A percentile compares a stretch with the other conserved stretches of the same genome.
Evolutionary conservation across 2,113 vertebrate genomes (phyloP).

Genomic region (Gymnocephalus cernua): DNA sequence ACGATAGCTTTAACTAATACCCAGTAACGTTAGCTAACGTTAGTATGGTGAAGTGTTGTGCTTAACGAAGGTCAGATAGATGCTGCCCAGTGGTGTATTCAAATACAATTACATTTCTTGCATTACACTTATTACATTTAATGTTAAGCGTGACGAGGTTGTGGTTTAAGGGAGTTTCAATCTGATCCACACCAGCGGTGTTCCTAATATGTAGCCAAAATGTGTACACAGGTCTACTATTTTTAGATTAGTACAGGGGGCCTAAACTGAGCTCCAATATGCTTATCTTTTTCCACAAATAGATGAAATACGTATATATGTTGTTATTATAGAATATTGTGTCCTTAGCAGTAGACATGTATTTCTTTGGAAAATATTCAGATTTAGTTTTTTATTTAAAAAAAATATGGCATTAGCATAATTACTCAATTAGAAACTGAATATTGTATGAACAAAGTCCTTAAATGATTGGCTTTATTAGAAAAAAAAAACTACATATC

Average conservation of each 20-base stretch:
- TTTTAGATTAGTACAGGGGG: constrained; percentile 71
- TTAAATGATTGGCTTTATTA: neutral
- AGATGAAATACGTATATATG: constrained; percentile 24
- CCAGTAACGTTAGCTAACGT: neutral
- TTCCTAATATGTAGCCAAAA: constrained; percentile 68
- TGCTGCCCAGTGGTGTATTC: neutral
- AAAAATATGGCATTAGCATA: neutral
- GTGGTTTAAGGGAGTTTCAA: constrained; percentile 48
- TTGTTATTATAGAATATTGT: neutral
- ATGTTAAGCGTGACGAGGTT: neutral
- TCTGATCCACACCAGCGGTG: constrained; percentile 43
- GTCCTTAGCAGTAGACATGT: neutral
- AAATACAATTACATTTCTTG: neutral
- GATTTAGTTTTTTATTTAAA: no score
- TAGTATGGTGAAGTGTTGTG: constrained; percentile 14
- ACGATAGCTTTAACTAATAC: constrained; percentile 30
- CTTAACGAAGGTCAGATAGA: constrained; percentile 44
- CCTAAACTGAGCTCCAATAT: constrained; percentile 58
- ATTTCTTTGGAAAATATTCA: no score
- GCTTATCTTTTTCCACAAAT: constrained; percentile 67
- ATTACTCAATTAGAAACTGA: neutral
- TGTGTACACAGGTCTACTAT: constrained; percentile 72
- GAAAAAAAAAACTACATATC: neutral
- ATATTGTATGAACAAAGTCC: neutral
- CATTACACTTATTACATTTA: neutral